Evolutionary conservation across 2,888 invertebrate genomes (phyloP).

Genomic region (Horisme vitalbata): DNA sequence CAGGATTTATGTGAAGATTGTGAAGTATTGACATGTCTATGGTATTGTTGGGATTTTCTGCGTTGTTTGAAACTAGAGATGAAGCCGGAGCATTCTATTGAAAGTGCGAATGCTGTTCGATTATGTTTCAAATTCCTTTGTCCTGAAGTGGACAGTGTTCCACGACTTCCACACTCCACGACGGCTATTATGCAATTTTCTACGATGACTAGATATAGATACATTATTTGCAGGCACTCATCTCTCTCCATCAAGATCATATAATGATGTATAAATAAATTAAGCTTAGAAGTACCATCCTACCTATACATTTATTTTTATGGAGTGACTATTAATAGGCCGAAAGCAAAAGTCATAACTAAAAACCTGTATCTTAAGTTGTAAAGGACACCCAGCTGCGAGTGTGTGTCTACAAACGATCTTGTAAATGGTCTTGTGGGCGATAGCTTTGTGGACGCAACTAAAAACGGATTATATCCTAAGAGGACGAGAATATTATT

Average conservation of each 20-base stretch:
- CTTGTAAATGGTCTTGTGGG: slow-evolving; percentile 1
- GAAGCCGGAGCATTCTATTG: not conserved
- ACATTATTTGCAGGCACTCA: no score
- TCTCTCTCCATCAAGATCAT: no score
- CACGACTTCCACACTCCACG: no score
- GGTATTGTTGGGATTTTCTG: slow-evolving; percentile 2
- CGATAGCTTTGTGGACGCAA: not conserved
- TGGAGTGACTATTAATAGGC: slow-evolving; percentile 3
- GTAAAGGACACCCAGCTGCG: slow-evolving; percentile 12
- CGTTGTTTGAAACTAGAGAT: slow-evolving; percentile 3
- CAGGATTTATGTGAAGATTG: slow-evolving; percentile 8
- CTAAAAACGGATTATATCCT: no score
- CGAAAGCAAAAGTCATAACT: slow-evolving; percentile 5
- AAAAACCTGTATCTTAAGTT: slow-evolving; percentile 15
- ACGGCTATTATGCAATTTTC: no score
- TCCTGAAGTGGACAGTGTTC: not conserved
- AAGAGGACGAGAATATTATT: no score
- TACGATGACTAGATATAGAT: no score
- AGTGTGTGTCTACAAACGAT: not conserved
- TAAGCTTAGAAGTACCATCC: no score
- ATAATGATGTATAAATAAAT: no score
- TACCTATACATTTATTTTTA: no score
- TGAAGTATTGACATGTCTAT: slow-evolving; percentile 8
- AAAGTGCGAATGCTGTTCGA: not conserved
- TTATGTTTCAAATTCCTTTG: not conserved